Conservation (phyloP, 2,113 vertebrate species). For the Hippolais icterina region DNA sequence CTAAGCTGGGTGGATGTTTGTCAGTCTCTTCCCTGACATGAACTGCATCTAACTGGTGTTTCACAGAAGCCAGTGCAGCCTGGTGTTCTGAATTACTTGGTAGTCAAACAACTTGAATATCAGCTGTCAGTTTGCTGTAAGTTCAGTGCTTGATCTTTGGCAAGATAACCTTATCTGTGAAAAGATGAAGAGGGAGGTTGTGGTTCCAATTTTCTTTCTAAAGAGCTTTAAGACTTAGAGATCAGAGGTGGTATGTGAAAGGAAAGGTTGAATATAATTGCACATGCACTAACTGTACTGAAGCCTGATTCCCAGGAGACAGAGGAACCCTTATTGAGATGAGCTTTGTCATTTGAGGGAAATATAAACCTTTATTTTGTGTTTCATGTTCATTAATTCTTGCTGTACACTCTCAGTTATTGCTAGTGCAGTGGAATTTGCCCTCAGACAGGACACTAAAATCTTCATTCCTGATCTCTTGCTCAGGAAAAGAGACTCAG, state of each 20-base stretch:
- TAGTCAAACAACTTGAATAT: not conserved
- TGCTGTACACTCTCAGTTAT: not conserved
- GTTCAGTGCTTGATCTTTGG: not conserved
- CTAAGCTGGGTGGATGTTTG: not conserved
- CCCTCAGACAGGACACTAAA: not conserved
- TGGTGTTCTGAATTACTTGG: not conserved
- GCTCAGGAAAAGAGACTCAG: not conserved
- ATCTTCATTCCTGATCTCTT: not conserved
- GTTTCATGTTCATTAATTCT: not conserved
- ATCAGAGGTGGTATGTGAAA: not conserved
- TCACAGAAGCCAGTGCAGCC: not conserved
- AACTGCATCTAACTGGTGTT: not conserved
- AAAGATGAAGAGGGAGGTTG: not conserved
- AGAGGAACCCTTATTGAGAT: not conserved
- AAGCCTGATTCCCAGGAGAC: not conserved
- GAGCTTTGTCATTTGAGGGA: not conserved
- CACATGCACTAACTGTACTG: not conserved
- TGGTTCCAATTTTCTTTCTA: not conserved
- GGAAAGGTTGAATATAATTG: not conserved
- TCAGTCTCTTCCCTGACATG: not conserved
- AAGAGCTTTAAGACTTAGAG: not conserved
- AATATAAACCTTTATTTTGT: slow-evolving; percentile 6
- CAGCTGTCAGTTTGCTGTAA: not conserved
- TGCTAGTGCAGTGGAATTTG: not conserved
- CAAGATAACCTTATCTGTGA: not conserved